A percentile compares a stretch with the other conserved stretches of the same genome.
Evolutionary conservation across 2,113 vertebrate species (phyloP).

Genomic region (Tiliqua scincoides): DNA sequence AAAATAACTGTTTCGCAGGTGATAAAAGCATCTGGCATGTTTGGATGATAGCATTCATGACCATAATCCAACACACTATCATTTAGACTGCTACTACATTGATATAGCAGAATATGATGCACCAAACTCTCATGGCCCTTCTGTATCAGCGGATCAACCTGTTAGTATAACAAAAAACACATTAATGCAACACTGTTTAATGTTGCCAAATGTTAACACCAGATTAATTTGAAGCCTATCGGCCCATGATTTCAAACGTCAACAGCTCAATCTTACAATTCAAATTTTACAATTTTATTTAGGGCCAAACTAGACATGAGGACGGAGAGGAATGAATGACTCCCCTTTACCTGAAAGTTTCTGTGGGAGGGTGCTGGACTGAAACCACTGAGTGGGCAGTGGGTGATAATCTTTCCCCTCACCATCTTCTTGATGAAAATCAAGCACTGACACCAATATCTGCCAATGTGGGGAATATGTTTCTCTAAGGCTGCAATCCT

Average conservation of each 20-base stretch:
- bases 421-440: no score
- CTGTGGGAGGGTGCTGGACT: no score
- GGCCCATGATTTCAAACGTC: neutral
- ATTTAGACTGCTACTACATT: conserved; percentile 83
- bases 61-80: conserved; percentile 78
- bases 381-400: no score
- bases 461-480: no score
- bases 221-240: neutral
- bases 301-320: no score
- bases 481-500: no score
- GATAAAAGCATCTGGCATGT: conserved; percentile 88
- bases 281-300: neutral
- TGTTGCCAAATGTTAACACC: neutral
- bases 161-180: neutral
- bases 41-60: conserved; percentile 89
- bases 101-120: conserved; percentile 88
- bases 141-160: conserved; percentile 88
- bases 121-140: conserved; percentile 84
- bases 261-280: neutral
- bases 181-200: conserved; percentile 2
- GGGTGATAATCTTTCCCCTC: no score
- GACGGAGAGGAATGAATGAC: no score
- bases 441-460: no score
- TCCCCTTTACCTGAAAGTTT: no score
- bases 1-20: conserved; percentile 87